These are phyloP conservation scores for Orchestes rusci DNA, from an alignment of 2,888 invertebrate species.

Conservation along the genomic window DNA sequence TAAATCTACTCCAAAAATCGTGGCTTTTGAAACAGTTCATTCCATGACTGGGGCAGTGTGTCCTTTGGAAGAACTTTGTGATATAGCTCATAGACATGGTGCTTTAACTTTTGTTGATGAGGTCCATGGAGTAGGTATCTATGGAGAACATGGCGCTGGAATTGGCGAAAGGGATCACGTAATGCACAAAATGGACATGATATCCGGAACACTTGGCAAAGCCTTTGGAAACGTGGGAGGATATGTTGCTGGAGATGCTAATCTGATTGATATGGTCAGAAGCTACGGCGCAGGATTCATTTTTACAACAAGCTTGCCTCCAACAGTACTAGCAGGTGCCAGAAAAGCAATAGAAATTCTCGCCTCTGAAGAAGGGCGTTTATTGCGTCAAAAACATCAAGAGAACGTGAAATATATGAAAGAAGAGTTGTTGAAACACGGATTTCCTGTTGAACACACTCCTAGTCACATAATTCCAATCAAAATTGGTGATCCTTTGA, in stretches of 20 bases:
- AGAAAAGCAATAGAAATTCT: conserved; percentile 76
- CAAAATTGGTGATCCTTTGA: conserved; percentile 79
- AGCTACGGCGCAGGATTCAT: conserved; percentile 96
- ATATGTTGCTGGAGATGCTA: conserved; percentile 54
- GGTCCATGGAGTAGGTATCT: conserved; percentile 95
- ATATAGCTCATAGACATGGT: conserved; percentile 84
- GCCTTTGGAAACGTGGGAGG: conserved; percentile 72
- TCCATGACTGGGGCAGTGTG: conserved; percentile 97
- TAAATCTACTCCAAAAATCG: conserved; percentile 75
- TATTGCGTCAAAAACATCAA: conserved; percentile 72
- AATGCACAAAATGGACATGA: conserved; percentile 81
- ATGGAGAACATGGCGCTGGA: conserved; percentile 89
- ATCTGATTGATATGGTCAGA: conserved; percentile 82
- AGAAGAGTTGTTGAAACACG: conserved; percentile 64
- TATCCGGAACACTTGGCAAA: conserved; percentile 93
- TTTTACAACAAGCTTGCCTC: conserved; percentile 94
- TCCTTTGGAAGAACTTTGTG: conserved; percentile 82
- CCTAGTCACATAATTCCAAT: conserved; percentile 96
- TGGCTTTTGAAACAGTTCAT: conserved; percentile 98
- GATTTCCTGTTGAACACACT: conserved; percentile 81
- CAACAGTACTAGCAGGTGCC: conserved; percentile 85
- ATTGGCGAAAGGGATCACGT: conserved; percentile 85
- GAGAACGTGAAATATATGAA: conserved; percentile 81
- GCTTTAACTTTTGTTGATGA: conserved; percentile 95
- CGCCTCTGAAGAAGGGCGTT: conserved; percentile 78